Conservation (phyloP, 2,888 invertebrate genomes). For the Aethes cnicana region DNA sequence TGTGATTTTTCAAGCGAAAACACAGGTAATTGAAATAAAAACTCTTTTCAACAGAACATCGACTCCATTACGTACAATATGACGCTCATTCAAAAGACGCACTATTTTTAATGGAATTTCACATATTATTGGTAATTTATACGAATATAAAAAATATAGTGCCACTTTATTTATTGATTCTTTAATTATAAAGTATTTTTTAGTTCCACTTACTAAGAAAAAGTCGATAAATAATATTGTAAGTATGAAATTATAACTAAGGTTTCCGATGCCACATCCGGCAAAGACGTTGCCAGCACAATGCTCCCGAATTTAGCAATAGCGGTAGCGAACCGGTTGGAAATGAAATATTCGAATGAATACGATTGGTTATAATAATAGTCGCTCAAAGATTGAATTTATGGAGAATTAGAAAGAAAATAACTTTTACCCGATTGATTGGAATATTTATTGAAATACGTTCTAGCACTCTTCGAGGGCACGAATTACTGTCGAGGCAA, state of each 20-base stretch:
- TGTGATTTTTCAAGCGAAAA: constrained; percentile 60
- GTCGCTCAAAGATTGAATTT: no score
- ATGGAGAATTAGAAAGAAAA: no score
- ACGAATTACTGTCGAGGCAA: no score
- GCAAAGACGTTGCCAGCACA: constrained; percentile 72
- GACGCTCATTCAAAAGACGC: constrained; percentile 80
- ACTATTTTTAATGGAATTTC: constrained; percentile 62
- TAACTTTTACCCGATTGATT: no score
- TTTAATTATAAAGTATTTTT: neutral
- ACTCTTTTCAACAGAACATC: constrained; percentile 65
- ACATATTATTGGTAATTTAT: constrained; percentile 28
- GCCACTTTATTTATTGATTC: no score
- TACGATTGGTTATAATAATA: neutral
- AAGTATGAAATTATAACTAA: constrained; percentile 25
- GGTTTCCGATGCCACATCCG: constrained; percentile 52
- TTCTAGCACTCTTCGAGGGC: no score
- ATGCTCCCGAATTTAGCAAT: constrained; percentile 78
- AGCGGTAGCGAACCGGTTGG: constrained; percentile 32
- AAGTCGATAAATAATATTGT: neutral
- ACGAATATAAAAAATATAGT: neutral
- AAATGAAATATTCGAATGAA: constrained; percentile 1
- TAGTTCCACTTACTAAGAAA: neutral
- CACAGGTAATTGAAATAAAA: constrained; percentile 57
- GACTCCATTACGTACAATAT: constrained; percentile 86
- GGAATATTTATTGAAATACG: no score